These are phyloP conservation scores for Cynocephalus volans DNA, from an alignment of 2,113 vertebrate species.

Conservation along the genomic window DNA sequence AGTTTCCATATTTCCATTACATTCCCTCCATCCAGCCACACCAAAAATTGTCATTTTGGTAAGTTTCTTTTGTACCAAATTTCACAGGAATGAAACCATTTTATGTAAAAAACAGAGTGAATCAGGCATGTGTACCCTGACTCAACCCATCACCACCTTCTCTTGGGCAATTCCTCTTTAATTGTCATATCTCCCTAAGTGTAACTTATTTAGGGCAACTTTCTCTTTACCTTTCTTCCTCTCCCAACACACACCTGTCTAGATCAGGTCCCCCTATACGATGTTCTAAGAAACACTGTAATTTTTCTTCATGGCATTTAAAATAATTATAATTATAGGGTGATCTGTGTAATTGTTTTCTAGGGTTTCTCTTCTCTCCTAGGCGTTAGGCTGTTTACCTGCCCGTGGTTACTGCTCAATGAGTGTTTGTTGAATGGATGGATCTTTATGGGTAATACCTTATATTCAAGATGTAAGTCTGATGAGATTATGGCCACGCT, in stretches of 20 bases:
- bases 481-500: background rate
- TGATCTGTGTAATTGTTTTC: background rate
- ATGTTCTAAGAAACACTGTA: background rate
- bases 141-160: background rate
- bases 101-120: background rate
- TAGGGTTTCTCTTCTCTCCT: background rate
- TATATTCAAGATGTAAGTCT: background rate
- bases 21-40: background rate
- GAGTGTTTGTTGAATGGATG: background rate
- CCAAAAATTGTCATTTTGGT: background rate
- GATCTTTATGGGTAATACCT: background rate
- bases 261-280: background rate
- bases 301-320: constrained; percentile 11
- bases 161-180: background rate
- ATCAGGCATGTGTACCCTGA: background rate
- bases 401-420: background rate
- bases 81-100: background rate
- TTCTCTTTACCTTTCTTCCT: background rate
- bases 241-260: background rate
- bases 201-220: background rate
- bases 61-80: background rate
- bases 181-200: background rate
- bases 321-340: background rate
- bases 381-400: background rate
- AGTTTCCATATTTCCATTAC: background rate